Percentiles rank a stretch among this genome's conserved stretches.
phyloP scores from a whole-genome alignment of 2,797 vertebrate species.

The Orientallactaga sibirica region DNA sequence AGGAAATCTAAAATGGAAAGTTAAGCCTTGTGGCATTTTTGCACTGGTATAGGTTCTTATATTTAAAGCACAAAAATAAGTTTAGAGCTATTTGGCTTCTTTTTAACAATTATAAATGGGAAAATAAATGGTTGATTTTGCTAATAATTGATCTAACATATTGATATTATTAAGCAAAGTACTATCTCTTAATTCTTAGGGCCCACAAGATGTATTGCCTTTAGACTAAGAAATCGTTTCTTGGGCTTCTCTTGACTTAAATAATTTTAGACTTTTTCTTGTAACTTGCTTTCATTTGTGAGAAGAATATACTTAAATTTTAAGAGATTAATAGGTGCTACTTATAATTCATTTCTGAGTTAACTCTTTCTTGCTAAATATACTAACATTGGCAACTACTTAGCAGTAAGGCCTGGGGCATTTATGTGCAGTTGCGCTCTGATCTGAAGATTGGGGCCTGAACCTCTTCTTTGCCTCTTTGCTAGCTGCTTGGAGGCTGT shows the following conservation, averaged over 20 bases:
- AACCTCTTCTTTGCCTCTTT: not conserved
- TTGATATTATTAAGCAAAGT: not conserved
- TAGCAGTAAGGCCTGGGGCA: not conserved
- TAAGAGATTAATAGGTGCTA: constrained; percentile 16
- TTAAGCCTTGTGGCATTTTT: not conserved
- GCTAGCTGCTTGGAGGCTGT: not conserved
- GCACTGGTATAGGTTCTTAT: not conserved
- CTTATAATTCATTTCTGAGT: constrained; percentile 19
- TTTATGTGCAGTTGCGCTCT: not conserved
- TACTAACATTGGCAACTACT: not conserved
- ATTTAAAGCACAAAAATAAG: constrained; percentile 19
- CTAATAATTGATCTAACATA: not conserved
- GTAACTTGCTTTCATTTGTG: constrained; percentile 39
- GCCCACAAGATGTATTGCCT: not conserved
- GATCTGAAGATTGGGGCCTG: not conserved
- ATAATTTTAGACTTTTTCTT: constrained; percentile 40
- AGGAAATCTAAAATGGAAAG: not conserved
- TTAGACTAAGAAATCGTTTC: not conserved
- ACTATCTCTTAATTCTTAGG: constrained; percentile 26
- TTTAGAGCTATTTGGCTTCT: not conserved
- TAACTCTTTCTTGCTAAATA: not conserved
- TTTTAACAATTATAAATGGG: not conserved
- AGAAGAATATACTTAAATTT: constrained; percentile 29
- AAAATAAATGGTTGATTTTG: constrained; percentile 34
- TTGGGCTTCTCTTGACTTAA: not conserved